Evolutionary conservation across 2,113 vertebrate genomes (phyloP), one percentile per base, ranked within the genome.

Genomic region (Burhinus oedicnemus): DNA sequence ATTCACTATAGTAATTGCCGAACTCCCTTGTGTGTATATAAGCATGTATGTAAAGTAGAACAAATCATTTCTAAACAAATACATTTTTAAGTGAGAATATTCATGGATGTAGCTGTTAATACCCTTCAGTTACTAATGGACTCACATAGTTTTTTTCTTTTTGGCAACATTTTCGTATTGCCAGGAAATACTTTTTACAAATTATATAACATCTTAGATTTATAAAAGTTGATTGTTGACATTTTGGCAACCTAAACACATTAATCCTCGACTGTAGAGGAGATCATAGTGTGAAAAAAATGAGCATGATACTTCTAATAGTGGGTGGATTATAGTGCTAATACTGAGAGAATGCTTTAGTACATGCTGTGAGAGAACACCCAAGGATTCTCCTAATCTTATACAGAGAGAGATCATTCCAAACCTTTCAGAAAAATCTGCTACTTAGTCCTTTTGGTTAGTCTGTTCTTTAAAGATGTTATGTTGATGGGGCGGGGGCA

Each of bases 401-500:
- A 26, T 25, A 71, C 29, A 54, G 34, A 18, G 17, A 52, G 11
- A 42, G 2, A 44, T 77, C 2, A 5, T 77, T 80, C 44, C n/a
- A 85, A 64, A 80, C 15, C 15, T 74, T 21, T 42, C 36, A 78
- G 62, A 71, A 90, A 82, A 75, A 88, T 14, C 34, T 85, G 20
- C 36, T 55, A 5, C 12, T 49, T 20, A 30, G 18, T 78, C 25
- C 54, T 83, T 88, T 57, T 49, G 2, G 5, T 61, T 47, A 69
- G 6, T 62, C 30, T 81, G 12, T 27, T 77, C 27, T 87, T 87
- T 23, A 83, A 66, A 12, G 7, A 34, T 72, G 10, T 6, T 61
- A 2, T 74, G 3, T 16, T 81, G n/a, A 62, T 62, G 16, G 8
- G 3, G 5, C 2, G 2, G 16, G 15, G 21, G 7, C 5, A 4